Evolutionary conservation across 2,797 vertebrate species (phyloP).

Genomic region (Ibycter americanus): DNA sequence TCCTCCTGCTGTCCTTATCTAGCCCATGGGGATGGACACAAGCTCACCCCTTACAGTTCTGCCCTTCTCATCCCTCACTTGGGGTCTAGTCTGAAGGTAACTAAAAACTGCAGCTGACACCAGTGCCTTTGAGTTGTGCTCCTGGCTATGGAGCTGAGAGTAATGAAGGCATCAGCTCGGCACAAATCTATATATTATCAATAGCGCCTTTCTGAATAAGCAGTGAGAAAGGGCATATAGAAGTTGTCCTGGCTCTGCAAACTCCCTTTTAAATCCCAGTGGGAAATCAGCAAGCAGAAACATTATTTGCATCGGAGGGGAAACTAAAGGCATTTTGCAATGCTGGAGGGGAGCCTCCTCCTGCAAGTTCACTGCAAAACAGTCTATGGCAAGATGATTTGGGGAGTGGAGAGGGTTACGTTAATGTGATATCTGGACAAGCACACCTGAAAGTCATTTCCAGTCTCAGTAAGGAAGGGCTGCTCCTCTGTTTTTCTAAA

Average conservation of each 20-base stretch:
- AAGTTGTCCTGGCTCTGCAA: neutral
- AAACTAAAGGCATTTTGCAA: neutral
- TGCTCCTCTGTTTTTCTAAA: conserved; percentile 1
- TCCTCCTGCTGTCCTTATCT: neutral
- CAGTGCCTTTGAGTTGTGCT: neutral
- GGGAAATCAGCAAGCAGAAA: neutral
- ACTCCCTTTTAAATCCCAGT: neutral
- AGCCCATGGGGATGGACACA: neutral
- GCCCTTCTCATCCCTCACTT: neutral
- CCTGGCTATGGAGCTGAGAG: neutral
- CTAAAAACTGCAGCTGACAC: neutral
- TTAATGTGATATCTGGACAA: neutral
- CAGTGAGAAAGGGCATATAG: neutral
- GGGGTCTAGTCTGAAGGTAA: neutral
- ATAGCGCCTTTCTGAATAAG: neutral
- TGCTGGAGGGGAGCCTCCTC: neutral
- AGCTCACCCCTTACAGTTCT: neutral
- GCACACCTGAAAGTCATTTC: neutral
- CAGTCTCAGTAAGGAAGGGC: neutral
- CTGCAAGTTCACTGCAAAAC: neutral
- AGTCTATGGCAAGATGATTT: neutral
- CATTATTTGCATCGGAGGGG: neutral
- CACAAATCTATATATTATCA: neutral
- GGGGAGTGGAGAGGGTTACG: neutral
- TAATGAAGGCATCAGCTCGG: neutral